These are phyloP conservation scores for Dendrolimus kikuchii DNA, from an alignment of 1,140 invertebrate genomes.

Conservation along the genomic window DNA sequence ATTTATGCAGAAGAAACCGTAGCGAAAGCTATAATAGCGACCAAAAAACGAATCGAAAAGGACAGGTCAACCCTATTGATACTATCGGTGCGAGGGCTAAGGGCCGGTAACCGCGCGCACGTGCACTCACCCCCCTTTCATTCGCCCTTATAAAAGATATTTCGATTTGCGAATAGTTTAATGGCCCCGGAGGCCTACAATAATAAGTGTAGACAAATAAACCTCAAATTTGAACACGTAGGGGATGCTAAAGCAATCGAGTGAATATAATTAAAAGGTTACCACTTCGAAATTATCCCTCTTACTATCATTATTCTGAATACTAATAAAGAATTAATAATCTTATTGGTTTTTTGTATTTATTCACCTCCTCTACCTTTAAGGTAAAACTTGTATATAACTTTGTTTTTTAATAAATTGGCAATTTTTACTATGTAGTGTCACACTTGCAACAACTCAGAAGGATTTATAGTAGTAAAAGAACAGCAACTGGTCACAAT, in stretches of 20 bases:
- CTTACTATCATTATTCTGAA: too few relatives aligned
- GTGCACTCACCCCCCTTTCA: conserved; percentile 31
- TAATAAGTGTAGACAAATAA: conserved; percentile 61
- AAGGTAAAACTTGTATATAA: too few relatives aligned
- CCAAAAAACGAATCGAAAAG: conserved; percentile 27
- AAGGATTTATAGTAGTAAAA: too few relatives aligned
- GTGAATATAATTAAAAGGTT: conserved; percentile 25
- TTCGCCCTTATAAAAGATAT: conserved; percentile 25
- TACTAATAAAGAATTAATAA: too few relatives aligned
- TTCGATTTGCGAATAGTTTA: conserved; percentile 43
- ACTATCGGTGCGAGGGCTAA: conserved; percentile 21
- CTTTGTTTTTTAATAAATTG: too few relatives aligned
- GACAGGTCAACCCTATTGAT: conserved; percentile 51
- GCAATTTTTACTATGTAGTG: too few relatives aligned
- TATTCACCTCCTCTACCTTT: too few relatives aligned
- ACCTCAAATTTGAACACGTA: conserved; percentile 38
- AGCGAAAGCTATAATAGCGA: conserved; percentile 16
- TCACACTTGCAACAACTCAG: too few relatives aligned
- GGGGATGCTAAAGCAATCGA: conserved; percentile 25
- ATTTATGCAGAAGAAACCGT: conserved; percentile 7
- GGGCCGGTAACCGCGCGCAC: conserved; percentile 51
- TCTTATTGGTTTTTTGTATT: too few relatives aligned
- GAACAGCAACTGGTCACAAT: too few relatives aligned
- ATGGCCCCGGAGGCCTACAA: conserved; percentile 35
- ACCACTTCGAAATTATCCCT: background rate